These are phyloP conservation scores for Hypanus sabinus DNA, from an alignment of 2,113 vertebrate genomes.

Conservation along the genomic window DNA sequence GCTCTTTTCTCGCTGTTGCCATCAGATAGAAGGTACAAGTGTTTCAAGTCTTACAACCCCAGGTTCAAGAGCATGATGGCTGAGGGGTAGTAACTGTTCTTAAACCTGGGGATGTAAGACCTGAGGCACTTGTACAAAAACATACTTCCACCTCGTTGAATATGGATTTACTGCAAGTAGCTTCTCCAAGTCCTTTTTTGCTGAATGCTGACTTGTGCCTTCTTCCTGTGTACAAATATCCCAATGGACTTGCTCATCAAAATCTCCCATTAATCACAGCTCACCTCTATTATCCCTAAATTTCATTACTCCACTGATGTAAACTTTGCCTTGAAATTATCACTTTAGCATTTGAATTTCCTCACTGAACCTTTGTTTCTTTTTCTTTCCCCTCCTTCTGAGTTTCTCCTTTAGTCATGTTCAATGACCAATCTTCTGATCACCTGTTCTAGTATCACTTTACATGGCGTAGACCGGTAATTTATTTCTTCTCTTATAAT, in stretches of 20 bases:
- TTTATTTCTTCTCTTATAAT: neutral
- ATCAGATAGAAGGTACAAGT: no score
- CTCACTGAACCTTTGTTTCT: neutral
- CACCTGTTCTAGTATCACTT: neutral
- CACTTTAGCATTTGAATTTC: neutral
- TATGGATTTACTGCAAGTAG: no score
- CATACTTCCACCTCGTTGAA: no score
- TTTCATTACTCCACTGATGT: neutral
- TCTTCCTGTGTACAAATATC: neutral
- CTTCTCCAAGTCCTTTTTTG: no score
- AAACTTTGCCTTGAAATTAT: neutral
- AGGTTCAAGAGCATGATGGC: no score
- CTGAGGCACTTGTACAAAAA: no score
- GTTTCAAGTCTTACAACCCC: no score
- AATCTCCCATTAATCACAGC: neutral
- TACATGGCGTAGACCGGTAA: neutral
- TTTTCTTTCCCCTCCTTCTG: neutral
- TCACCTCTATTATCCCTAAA: neutral
- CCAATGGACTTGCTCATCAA: neutral
- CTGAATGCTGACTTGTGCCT: neutral
- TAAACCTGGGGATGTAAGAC: no score
- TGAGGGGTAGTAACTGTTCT: no score
- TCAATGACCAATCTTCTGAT: neutral
- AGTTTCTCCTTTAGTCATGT: neutral
- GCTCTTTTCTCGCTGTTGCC: no score